These are phyloP conservation scores for Osmerus eperlanus DNA, from an alignment of 2,113 vertebrate genomes.

Conservation along the genomic window DNA sequence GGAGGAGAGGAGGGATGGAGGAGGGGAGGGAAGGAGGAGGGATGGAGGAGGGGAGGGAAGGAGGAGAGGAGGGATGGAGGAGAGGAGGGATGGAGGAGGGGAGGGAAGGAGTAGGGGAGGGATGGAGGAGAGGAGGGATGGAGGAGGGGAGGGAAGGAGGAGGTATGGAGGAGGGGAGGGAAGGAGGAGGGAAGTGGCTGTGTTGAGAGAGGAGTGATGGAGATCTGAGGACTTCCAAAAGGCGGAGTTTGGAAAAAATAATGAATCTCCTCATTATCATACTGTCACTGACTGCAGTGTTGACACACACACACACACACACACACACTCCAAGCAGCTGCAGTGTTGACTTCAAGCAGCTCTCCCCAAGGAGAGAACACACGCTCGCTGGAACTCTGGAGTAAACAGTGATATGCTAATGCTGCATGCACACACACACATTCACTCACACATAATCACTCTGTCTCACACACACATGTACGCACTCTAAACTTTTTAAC, in stretches of 20 bases:
- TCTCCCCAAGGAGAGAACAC: slow-evolving; percentile 62
- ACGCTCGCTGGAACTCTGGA: slow-evolving; percentile 61
- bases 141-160: slow-evolving; percentile 43
- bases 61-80: slow-evolving; percentile 42
- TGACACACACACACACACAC: slow-evolving; percentile 31
- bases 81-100: no score
- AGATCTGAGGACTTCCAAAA: slow-evolving; percentile 39
- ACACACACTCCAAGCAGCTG: slow-evolving; percentile 27
- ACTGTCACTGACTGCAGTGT: slow-evolving; percentile 67
- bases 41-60: slow-evolving; percentile 5
- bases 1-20: slow-evolving; percentile 64
- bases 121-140: slow-evolving; percentile 60
- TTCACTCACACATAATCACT: no score
- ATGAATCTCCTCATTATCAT: slow-evolving; percentile 65
- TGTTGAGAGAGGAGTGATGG: no score
- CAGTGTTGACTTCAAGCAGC: slow-evolving; percentile 65
- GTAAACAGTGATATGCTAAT: slow-evolving; percentile 65
- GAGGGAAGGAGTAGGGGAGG: no score
- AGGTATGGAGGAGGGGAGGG: slow-evolving; percentile 36
- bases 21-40: slow-evolving; percentile 39
- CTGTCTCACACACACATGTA: no score
- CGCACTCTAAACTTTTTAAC: no score
- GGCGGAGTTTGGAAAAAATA: slow-evolving; percentile 63
- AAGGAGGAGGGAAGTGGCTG: slow-evolving; percentile 52
- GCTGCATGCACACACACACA: slow-evolving; percentile 27